Percentiles rank a stretch among this genome's conserved stretches.
Conservation (phyloP, 2,113 vertebrate genomes). For the Anoplopoma fimbria region DNA sequence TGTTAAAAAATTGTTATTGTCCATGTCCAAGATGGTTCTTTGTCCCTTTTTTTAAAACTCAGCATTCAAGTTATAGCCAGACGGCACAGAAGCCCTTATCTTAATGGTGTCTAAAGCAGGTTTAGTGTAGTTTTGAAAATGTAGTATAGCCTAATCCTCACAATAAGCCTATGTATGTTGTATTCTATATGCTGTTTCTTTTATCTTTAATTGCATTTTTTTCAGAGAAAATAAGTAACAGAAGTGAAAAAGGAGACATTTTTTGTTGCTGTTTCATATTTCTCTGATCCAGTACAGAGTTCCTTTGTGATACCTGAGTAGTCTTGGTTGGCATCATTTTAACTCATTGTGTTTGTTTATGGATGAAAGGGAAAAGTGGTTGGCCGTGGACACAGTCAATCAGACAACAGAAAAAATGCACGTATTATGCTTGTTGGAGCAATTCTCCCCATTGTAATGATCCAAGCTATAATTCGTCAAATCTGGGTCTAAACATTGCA, state of each 20-base stretch:
- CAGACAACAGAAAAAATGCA: constrained; percentile 28
- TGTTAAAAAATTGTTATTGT: background rate
- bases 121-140: background rate
- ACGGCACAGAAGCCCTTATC: constrained; percentile 39
- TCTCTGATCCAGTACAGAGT: background rate
- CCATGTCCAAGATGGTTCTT: constrained; percentile 9
- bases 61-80: constrained; percentile 12
- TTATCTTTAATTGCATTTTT: background rate
- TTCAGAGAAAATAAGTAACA: background rate
- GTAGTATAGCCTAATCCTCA: background rate
- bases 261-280: background rate
- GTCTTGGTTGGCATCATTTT: background rate
- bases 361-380: background rate
- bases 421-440: background rate
- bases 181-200: background rate
- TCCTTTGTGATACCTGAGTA: background rate
- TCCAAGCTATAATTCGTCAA: constrained; percentile 43
- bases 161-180: background rate
- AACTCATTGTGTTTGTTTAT: background rate
- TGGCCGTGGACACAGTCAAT: constrained; percentile 4
- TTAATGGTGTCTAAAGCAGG: background rate
- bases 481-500: constrained; percentile 44
- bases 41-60: constrained; percentile 18
- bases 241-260: background rate
- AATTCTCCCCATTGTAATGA: constrained; percentile 25